These are phyloP conservation scores for Scaptomyza parva DNA, from an alignment of 2,888 invertebrate genomes.

Conservation along the genomic window DNA sequence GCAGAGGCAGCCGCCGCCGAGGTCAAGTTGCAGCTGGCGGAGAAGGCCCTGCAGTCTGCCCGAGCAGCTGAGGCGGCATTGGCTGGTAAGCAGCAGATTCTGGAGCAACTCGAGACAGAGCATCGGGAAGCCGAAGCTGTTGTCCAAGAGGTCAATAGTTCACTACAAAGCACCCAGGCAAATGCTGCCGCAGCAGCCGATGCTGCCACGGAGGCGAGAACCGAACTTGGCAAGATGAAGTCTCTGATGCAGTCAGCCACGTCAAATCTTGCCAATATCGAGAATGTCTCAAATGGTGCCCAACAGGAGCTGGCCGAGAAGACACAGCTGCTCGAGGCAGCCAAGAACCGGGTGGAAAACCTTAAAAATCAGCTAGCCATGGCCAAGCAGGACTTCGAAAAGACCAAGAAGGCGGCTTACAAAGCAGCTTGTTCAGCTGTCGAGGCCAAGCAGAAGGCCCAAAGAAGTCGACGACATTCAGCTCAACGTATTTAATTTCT, in stretches of 20 bases:
- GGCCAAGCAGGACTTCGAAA: conserved; percentile 88
- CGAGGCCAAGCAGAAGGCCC: conserved; percentile 87
- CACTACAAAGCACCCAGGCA: conserved; percentile 87
- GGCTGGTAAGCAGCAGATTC: conserved; percentile 89
- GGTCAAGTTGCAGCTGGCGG: conserved; percentile 89
- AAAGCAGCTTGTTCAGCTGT: conserved; percentile 89
- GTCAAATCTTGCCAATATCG: conserved; percentile 87
- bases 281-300: conserved; percentile 87
- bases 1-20: conserved; percentile 90
- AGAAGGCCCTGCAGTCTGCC: conserved; percentile 89
- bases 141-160: conserved; percentile 87
- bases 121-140: conserved; percentile 89
- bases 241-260: conserved; percentile 85
- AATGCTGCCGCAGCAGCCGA: conserved; percentile 88
- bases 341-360: conserved; percentile 88
- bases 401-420: conserved; percentile 89
- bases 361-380: conserved; percentile 87
- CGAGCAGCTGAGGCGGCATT: conserved; percentile 90
- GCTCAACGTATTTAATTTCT: background rate
- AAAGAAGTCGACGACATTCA: background rate
- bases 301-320: conserved; percentile 88
- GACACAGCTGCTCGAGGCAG: conserved; percentile 89
- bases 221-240: conserved; percentile 85
- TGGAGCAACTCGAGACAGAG: conserved; percentile 89
- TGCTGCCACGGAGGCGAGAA: conserved; percentile 87